Conservation (phyloP, 2,797 vertebrate species). For the Masticophis lateralis region DNA sequence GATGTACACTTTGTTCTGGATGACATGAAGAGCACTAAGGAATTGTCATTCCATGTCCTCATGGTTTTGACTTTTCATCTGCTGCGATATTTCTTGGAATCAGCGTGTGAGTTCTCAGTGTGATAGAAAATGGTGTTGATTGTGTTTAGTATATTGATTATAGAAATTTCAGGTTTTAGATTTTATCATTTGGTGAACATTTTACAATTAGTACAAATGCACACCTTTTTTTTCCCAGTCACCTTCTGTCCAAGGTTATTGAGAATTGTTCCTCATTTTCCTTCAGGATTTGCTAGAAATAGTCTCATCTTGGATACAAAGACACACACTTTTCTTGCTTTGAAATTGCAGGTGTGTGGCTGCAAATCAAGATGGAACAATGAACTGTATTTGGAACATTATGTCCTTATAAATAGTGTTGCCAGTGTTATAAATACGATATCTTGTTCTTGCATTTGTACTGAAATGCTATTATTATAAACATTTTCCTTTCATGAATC, state of each 20-base stretch:
- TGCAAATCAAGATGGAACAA: not conserved
- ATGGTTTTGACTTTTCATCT: not conserved
- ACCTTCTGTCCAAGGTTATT: not conserved
- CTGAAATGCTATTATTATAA: not conserved
- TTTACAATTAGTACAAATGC: not conserved
- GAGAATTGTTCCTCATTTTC: not conserved
- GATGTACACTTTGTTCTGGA: not conserved
- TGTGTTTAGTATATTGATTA: not conserved
- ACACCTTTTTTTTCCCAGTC: not conserved
- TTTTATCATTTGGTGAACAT: not conserved
- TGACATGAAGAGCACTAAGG: not conserved
- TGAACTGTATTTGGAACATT: not conserved
- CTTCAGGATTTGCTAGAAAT: not conserved
- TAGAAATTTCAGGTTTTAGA: not conserved
- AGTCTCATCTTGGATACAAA: not conserved
- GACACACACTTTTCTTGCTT: not conserved
- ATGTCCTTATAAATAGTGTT: not conserved
- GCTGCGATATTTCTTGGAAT: not conserved
- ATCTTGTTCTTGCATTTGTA: not conserved
- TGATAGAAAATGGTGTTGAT: not conserved
- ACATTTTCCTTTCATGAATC: not conserved
- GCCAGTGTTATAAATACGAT: not conserved
- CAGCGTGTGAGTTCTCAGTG: not conserved
- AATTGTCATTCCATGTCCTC: not conserved
- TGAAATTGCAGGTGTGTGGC: not conserved